phyloP scores from a whole-genome alignment of 2,797 vertebrate species.

The Lagocephalus sceleratus region DNA sequence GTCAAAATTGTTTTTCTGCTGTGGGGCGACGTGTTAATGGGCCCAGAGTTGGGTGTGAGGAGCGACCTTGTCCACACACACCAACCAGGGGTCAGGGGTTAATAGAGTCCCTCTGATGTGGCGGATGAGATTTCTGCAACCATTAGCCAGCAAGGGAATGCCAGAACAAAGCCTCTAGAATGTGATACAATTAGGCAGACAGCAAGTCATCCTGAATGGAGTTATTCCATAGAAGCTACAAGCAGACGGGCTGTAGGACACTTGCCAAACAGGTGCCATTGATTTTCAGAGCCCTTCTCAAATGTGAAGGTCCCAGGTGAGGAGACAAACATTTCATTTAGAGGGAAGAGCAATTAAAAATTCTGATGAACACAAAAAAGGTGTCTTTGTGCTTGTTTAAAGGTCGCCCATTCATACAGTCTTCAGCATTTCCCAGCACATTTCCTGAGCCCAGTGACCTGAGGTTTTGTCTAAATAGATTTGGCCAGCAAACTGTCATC shows the following conservation, averaged over 20 bases:
- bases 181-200: constrained; percentile 96
- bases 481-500: constrained; percentile 30
- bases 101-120: constrained; percentile 92
- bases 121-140: constrained; percentile 92
- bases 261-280: constrained; percentile 77
- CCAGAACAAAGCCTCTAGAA: constrained; percentile 88
- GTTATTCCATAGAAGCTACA: constrained; percentile 73
- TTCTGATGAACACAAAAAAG: constrained; percentile 60
- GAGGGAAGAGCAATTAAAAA: constrained; percentile 67
- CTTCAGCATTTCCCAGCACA: constrained; percentile 54
- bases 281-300: constrained; percentile 75
- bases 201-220: constrained; percentile 79
- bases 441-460: constrained; percentile 47
- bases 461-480: constrained; percentile 46
- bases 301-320: constrained; percentile 66
- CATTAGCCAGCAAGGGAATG: constrained; percentile 83
- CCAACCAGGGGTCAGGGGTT: constrained; percentile 89
- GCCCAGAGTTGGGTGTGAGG: constrained; percentile 90
- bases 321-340: constrained; percentile 53
- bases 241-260: constrained; percentile 81
- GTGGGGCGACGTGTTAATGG: constrained; percentile 92
- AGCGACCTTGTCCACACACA: constrained; percentile 86
- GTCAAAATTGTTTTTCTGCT: constrained; percentile 94
- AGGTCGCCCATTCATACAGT: constrained; percentile 56
- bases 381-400: constrained; percentile 65